Evolutionary conservation across 1,140 invertebrate genomes (phyloP), one percentile per base, ranked within the genome.

Genomic region (Drosophila ambigua): DNA sequence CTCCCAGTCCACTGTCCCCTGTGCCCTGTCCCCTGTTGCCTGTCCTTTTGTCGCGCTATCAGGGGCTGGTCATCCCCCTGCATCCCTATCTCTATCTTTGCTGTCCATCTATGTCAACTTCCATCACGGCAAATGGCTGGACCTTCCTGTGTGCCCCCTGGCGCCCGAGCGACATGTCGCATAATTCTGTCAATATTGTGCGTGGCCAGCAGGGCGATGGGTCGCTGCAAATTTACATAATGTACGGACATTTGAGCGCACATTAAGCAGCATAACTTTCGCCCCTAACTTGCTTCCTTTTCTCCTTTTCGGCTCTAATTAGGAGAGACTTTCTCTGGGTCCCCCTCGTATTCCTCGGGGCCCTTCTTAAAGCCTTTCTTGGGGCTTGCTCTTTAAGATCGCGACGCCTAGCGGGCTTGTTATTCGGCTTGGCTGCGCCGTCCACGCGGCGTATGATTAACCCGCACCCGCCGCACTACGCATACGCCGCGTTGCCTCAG

Each of bases 381-480:
- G 13, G 11, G 44, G 45, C 41, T 13, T 20, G 20, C 9, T 31
- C 46, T 51, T 77, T 45, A 58, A 46, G 55, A 8, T 2, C 8
- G 15, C 16, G 0, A 3, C 2, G n/a, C 44, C 41, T 15, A 13
- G n/a, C 31, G 23, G 59, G 57, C 71, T 69, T 60, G 71, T 81
- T 77, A 80, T 79, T 79, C 71, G 53, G 45, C 71, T 72, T 82
- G 79, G 23, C 48, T 64, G 78, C 62, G 75, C 78, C 66, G 16
- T 48, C 49, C 61, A 72, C 63, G 46, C 66, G 62, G 60, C 63
- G 66, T 71, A 87, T 87, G 82, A 85, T 87, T 87, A 85, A 87
- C 69, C 55, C 52, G 60, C 74, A 58, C 52, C 16, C 16, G 73
- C 58, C 52, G 53, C 66, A 79, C 82, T 74, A 78, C 62, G 63